Evolutionary conservation across 1,140 invertebrate genomes (phyloP), one percentile per base, ranked within the genome.

Genomic region (Drosophila grimshawi): DNA sequence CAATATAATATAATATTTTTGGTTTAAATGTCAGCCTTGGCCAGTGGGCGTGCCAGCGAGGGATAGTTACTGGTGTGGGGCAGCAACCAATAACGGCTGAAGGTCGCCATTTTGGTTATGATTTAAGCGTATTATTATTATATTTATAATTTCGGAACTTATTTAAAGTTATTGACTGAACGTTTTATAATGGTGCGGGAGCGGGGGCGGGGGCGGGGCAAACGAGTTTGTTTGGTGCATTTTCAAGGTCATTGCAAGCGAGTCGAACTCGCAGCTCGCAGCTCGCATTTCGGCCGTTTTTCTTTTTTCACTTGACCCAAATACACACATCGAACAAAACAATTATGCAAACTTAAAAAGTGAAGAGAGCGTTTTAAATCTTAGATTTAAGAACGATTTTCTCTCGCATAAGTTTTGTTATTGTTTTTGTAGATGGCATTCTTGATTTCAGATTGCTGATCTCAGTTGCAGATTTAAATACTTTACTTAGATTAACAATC

Each of bases 191-290:
- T 4, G 10, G 8, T 10, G 39, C 27, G 5, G 35, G 37, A 56
- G 55, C 46, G 64, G 41, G 53, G 73, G 73, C 45, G 48, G 43
- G 45, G 32, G 19, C 11, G 7, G 10, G 27, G n/a, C 45, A 52
- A 71, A 61, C 68, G 45, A 59, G 35, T 59, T 72, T 33, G 5
- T 19, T 19, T 19, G 5, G 3, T 41, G 35, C 45, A 48, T 39
- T 59, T 56, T 64, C 80, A 82, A 82, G 80, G 80, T 82, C 80
- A 67, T 46, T 39, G 33, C 39, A 33, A 69, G 51, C 45, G 51
- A 39, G 4, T 51, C 67, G n/a, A 49, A 55, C 33, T 55, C 8
- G 1, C 43, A 3, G 0, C 5, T 37, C 35, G n/a, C 6, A 30
- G 2, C 33, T 37, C 35, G n/a, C 6, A 30, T 0, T 19, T 51